phyloP scores from a whole-genome alignment of 2,888 invertebrate species.

The Lymantria monacha region DNA sequence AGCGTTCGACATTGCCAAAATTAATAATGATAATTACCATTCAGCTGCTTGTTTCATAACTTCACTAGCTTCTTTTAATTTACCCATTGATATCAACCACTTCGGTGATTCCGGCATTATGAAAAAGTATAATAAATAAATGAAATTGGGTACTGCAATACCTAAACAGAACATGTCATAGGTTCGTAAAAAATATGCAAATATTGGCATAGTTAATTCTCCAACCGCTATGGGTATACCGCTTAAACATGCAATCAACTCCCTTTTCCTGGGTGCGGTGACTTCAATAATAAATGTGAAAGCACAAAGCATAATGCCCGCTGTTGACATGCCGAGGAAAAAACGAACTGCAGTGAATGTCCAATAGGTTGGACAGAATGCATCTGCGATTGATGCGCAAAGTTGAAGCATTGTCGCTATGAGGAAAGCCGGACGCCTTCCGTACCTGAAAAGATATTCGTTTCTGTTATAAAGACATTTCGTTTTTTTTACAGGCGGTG shows the following conservation, averaged over 20 bases:
- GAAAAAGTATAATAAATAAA: constrained; percentile 84
- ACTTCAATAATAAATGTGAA: constrained; percentile 84
- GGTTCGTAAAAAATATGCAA: constrained; percentile 82
- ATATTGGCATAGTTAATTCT: constrained; percentile 80
- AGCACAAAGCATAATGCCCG: constrained; percentile 88
- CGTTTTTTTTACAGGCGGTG: too few relatives aligned
- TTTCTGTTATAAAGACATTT: too few relatives aligned
- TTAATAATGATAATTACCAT: constrained; percentile 30
- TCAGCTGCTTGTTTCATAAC: constrained; percentile 84
- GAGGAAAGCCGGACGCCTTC: constrained; percentile 86
- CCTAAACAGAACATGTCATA: constrained; percentile 84
- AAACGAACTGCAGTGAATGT: constrained; percentile 84
- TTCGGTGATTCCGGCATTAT: constrained; percentile 88
- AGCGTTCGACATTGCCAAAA: too few relatives aligned
- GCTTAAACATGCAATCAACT: constrained; percentile 76
- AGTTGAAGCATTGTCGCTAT: constrained; percentile 83
- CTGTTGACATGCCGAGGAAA: constrained; percentile 85
- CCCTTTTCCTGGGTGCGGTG: constrained; percentile 71
- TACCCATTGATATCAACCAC: constrained; percentile 87
- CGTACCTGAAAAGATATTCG: constrained; percentile 78
- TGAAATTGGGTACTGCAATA: constrained; percentile 76
- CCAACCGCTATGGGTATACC: constrained; percentile 84
- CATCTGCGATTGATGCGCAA: constrained; percentile 82
- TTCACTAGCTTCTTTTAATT: constrained; percentile 80
- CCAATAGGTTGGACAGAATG: constrained; percentile 81